Conservation (phyloP, 2,113 vertebrate genomes). For the Nyctereutes procyonoides region DNA sequence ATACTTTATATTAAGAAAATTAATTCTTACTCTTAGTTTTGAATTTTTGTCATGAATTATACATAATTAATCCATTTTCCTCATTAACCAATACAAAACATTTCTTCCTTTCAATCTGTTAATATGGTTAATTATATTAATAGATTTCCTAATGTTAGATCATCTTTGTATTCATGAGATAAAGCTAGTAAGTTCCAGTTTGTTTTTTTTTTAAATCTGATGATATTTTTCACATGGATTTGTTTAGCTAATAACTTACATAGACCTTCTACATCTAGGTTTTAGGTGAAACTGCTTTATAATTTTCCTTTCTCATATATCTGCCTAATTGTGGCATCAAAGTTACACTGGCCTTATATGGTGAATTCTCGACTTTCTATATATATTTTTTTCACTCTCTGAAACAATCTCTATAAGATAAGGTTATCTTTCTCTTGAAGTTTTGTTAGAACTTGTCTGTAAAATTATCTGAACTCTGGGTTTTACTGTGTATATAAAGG, state of each 20-base stretch:
- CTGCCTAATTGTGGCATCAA: not conserved
- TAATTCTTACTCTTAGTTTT: not conserved
- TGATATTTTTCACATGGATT: not conserved
- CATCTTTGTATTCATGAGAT: not conserved
- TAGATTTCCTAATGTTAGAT: not conserved
- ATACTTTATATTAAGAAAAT: not conserved
- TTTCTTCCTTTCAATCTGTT: not conserved
- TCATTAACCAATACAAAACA: not conserved
- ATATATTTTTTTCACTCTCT: not conserved
- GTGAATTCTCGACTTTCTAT: not conserved
- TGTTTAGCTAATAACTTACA: not conserved
- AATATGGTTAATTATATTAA: not conserved
- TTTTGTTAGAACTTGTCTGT: not conserved
- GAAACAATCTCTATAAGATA: not conserved
- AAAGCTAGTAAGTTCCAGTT: not conserved
- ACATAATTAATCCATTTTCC: not conserved
- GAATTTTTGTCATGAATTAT: not conserved
- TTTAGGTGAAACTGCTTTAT: not conserved
- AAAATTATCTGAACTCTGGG: not conserved
- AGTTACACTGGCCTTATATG: not conserved
- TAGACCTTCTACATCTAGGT: not conserved
- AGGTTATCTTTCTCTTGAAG: not conserved
- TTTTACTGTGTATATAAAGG: not conserved
- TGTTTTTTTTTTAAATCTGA: not conserved
- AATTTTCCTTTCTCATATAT: constrained; percentile 1